These are phyloP conservation scores for Ophioderma brevispina DNA, from an alignment of 35 echinoderm and acorn worm species.

Conservation along the genomic window DNA sequence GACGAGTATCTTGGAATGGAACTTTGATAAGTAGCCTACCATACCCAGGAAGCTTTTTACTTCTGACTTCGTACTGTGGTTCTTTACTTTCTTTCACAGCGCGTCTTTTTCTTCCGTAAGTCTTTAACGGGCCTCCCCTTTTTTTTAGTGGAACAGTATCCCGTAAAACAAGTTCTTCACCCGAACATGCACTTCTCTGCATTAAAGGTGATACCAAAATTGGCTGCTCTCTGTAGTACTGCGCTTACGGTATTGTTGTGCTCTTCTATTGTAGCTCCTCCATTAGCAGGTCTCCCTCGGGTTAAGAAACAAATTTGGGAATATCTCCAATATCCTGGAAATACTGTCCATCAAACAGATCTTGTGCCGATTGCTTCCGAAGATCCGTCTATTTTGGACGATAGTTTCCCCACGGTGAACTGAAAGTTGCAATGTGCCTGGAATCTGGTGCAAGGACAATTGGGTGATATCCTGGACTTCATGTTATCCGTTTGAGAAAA, in stretches of 20 bases:
- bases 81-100: constrained; percentile 42
- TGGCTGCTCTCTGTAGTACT: constrained; percentile 48
- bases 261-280: constrained; percentile 58
- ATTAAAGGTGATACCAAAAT: constrained; percentile 61
- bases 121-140: too few relatives aligned
- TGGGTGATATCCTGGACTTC: constrained; percentile 66
- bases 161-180: constrained; percentile 60
- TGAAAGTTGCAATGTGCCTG: constrained; percentile 43
- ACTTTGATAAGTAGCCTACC: constrained; percentile 68
- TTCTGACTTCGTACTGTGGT: constrained; percentile 41
- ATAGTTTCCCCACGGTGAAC: constrained; percentile 45
- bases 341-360: constrained; percentile 58
- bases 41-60: constrained; percentile 65
- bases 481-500: constrained; percentile 71
- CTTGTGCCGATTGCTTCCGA: constrained; percentile 38
- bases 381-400: constrained; percentile 21
- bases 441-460: constrained; percentile 43
- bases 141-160: constrained; percentile 70
- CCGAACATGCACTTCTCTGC: constrained; percentile 52
- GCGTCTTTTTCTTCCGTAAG: constrained; percentile 47
- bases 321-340: constrained; percentile 56
- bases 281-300: constrained; percentile 56
- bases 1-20: constrained; percentile 60
- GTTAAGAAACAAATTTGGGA: constrained; percentile 50
- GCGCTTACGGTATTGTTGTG: constrained; percentile 46